Evolutionary conservation across 1,140 invertebrate genomes (phyloP).

Genomic region (Magallana angulata): DNA sequence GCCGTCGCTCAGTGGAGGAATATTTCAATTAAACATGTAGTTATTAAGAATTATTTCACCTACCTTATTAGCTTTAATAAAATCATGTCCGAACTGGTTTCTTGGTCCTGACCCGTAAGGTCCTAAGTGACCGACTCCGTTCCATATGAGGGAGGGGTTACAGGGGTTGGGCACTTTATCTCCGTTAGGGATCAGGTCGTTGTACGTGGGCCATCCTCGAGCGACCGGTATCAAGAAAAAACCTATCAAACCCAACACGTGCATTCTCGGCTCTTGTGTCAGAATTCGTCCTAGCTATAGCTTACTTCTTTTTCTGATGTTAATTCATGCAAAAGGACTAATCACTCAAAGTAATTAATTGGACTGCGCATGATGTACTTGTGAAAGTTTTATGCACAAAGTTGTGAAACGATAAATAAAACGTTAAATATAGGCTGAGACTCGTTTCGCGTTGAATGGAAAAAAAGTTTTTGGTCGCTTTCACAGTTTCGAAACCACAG

Average conservation of each 20-base stretch:
- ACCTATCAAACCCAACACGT: not conserved
- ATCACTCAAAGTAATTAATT: constrained; percentile 36
- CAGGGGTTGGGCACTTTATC: constrained; percentile 58
- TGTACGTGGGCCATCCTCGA: constrained; percentile 31
- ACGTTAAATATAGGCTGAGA: too few species aligned
- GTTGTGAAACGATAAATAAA: too few species aligned
- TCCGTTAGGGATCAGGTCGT: constrained; percentile 60
- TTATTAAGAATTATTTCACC: not conserved
- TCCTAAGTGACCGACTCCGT: constrained; percentile 61
- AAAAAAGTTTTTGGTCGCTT: too few species aligned
- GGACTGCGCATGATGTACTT: not conserved
- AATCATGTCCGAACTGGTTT: constrained; percentile 62
- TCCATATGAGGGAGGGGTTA: constrained; percentile 53
- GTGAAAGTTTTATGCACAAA: too few species aligned
- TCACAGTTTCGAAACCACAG: too few species aligned
- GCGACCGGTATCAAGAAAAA: not conserved
- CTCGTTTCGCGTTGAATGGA: too few species aligned
- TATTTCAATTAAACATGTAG: too few species aligned
- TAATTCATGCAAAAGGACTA: not conserved
- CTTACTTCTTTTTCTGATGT: not conserved
- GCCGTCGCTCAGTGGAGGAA: too few species aligned
- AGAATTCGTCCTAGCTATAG: not conserved
- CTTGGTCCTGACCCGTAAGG: constrained; percentile 47
- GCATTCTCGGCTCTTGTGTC: not conserved
- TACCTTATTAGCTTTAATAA: constrained; percentile 29